Evolutionary conservation across 2,888 invertebrate species (phyloP).

Genomic region (Fabriciana adippe): DNA sequence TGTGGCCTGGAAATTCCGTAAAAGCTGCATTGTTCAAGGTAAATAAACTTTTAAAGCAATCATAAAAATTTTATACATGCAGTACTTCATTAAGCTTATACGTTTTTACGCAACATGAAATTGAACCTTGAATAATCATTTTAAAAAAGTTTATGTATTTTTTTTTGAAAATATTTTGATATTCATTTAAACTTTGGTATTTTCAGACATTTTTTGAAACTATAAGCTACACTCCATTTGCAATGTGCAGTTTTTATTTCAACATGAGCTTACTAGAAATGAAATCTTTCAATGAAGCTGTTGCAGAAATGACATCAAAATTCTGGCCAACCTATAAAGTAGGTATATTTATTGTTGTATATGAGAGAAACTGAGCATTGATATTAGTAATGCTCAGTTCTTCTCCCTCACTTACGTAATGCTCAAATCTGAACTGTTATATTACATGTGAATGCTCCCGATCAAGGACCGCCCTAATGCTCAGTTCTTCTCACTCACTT

Average conservation of each 20-base stretch:
- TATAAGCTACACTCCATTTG: slow-evolving; percentile 88
- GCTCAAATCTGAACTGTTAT: no score
- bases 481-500: no score
- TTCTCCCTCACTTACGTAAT: no score
- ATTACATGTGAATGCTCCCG: no score
- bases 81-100: not conserved
- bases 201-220: slow-evolving; percentile 88
- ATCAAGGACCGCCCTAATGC: no score
- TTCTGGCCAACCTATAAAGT: slow-evolving; percentile 90
- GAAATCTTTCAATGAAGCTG: slow-evolving; percentile 84
- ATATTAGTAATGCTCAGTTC: no score
- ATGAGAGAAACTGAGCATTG: no score
- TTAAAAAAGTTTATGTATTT: no score
- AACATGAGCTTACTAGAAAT: slow-evolving; percentile 88
- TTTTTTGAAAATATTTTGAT: no score
- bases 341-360: no score
- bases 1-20: slow-evolving; percentile 89
- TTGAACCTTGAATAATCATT: no score
- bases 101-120: not conserved
- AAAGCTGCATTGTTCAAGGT: slow-evolving; percentile 89
- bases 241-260: slow-evolving; percentile 90
- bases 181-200: no score
- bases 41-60: slow-evolving; percentile 35
- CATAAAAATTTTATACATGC: not conserved
- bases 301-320: slow-evolving; percentile 86